Percentiles rank a stretch among this genome's conserved stretches.
These are phyloP conservation scores for Nephrocerus scutellatus DNA, from an alignment of 2,888 invertebrate genomes.

Conservation along the genomic window DNA sequence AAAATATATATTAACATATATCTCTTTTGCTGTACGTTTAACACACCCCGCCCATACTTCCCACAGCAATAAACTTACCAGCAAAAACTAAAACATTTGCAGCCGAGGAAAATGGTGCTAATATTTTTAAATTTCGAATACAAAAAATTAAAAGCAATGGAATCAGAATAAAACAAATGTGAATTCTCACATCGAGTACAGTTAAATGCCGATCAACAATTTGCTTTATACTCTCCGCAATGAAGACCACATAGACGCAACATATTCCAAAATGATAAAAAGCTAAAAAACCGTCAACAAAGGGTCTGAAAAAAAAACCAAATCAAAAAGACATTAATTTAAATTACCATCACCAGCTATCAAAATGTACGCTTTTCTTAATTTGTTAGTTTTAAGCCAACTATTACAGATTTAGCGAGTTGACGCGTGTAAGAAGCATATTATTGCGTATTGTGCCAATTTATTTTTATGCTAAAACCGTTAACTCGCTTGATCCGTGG, in stretches of 20 bases:
- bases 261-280: conserved; percentile 96
- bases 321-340: neutral
- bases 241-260: conserved; percentile 94
- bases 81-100: conserved; percentile 79
- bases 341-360: neutral
- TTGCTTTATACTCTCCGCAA: conserved; percentile 77
- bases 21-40: too few species aligned
- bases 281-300: conserved; percentile 74
- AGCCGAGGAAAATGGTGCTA: conserved; percentile 87
- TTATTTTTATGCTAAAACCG: too few species aligned
- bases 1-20: neutral
- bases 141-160: conserved; percentile 66
- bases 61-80: conserved; percentile 49
- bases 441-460: too few species aligned
- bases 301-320: conserved; percentile 52
- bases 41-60: too few species aligned
- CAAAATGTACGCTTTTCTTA: neutral
- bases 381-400: neutral
- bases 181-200: conserved; percentile 49
- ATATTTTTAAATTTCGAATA: conserved; percentile 68
- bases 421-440: too few species aligned
- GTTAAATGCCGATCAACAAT: conserved; percentile 57
- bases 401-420: neutral
- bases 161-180: conserved; percentile 57
- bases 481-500: too few species aligned